Conservation (phyloP, 1,140 invertebrate genomes). For the Cyclina sinensis region DNA sequence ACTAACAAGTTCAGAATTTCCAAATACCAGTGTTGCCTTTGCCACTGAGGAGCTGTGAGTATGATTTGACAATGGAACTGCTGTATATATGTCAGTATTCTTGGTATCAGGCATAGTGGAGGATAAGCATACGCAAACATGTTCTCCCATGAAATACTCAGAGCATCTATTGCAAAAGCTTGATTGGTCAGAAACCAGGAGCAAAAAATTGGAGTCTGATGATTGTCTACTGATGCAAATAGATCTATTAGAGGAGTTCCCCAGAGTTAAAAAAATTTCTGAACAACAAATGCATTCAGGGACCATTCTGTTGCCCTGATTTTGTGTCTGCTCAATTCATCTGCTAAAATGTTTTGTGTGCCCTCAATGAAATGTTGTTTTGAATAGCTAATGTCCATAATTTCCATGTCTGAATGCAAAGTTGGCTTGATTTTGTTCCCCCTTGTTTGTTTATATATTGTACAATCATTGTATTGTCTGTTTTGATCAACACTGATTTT, state of each 20-base stretch:
- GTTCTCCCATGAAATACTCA: slow-evolving; percentile 62
- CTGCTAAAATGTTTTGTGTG: neutral
- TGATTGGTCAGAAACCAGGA: slow-evolving; percentile 50
- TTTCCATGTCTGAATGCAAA: neutral
- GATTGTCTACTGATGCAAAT: slow-evolving; percentile 54
- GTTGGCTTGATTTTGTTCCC: neutral
- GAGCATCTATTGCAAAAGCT: slow-evolving; percentile 66
- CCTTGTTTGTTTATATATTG: slow-evolving; percentile 57
- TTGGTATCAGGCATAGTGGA: neutral
- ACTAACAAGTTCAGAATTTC: slow-evolving; percentile 31
- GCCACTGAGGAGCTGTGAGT: too few species aligned
- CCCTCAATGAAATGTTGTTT: slow-evolving; percentile 5
- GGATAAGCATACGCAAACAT: neutral
- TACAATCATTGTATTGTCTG: slow-evolving; percentile 60
- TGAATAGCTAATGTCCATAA: slow-evolving; percentile 10
- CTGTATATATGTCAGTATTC: too few species aligned
- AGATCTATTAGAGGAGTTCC: slow-evolving; percentile 62
- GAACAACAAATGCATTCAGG: slow-evolving; percentile 32
- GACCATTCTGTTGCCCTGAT: slow-evolving; percentile 46
- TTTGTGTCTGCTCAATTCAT: slow-evolving; percentile 14
- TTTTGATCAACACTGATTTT: slow-evolving; percentile 49
- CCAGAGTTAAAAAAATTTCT: slow-evolving; percentile 49
- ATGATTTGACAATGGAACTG: too few species aligned
- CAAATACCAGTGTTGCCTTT: neutral
- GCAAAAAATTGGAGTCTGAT: slow-evolving; percentile 60